Evolutionary conservation across 2,797 vertebrate genomes (phyloP).

Genomic region (Gobio occitaniae): DNA sequence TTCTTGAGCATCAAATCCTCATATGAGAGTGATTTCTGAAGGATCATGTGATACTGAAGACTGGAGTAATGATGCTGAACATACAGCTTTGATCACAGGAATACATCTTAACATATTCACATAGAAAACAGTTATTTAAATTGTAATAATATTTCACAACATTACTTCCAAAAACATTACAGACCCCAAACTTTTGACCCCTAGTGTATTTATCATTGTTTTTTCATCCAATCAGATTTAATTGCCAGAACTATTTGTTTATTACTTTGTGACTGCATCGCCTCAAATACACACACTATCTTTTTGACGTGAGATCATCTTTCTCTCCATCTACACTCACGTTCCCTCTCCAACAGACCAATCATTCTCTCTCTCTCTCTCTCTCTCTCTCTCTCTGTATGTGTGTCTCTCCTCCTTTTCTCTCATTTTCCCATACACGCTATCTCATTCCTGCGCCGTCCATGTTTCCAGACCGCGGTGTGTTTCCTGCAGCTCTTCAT

Average conservation of each 20-base stretch:
- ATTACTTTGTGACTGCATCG: not conserved
- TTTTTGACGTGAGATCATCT: conserved; percentile 13
- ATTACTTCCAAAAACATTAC: not conserved
- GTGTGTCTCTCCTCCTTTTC: conserved; percentile 54
- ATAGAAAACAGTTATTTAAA: not conserved
- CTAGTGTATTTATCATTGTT: not conserved
- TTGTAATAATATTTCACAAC: not conserved
- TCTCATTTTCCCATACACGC: conserved; percentile 7
- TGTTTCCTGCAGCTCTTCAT: conserved; percentile 36
- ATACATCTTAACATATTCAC: not conserved
- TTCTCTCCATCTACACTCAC: conserved; percentile 13
- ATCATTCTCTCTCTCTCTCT: conserved; percentile 13
- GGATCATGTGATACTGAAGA: not conserved
- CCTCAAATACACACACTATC: not conserved
- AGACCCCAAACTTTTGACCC: not conserved
- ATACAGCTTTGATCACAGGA: not conserved
- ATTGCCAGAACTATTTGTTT: not conserved
- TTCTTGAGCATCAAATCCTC: no score
- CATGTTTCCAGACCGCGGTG: conserved; percentile 1
- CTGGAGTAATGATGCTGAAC: not conserved
- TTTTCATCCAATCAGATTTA: not conserved
- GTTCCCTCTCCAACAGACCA: not conserved
- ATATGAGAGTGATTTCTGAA: not conserved
- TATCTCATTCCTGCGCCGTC: not conserved
- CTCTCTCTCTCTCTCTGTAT: conserved; percentile 6